Conservation (phyloP, 2,113 vertebrate genomes). For the Mus spicilegus region DNA sequence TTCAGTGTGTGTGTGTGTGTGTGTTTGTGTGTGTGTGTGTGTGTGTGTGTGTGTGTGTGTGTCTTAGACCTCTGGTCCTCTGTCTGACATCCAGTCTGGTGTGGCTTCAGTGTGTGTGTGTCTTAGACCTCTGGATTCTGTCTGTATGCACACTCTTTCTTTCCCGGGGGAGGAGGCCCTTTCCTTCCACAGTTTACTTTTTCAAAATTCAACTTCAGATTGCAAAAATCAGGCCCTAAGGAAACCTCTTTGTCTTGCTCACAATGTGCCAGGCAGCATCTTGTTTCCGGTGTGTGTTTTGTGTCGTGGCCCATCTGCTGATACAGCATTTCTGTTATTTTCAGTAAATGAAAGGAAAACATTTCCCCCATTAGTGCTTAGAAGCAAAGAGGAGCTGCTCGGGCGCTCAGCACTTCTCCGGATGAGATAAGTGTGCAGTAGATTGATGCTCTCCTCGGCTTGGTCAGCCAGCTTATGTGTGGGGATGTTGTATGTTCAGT, state of each 20-base stretch:
- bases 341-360: constrained; percentile 83
- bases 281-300: constrained; percentile 41
- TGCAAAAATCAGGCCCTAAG: background rate
- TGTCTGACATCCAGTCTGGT: background rate
- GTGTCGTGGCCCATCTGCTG: constrained; percentile 76
- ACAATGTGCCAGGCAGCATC: background rate
- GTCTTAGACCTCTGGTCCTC: background rate
- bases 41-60: background rate
- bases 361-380: constrained; percentile 74
- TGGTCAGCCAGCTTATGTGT: background rate
- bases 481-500: constrained; percentile 51
- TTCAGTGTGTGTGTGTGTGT: background rate
- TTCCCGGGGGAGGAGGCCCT: background rate
- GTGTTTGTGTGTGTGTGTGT: no score
- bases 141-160: background rate
- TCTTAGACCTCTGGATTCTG: background rate
- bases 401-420: constrained; percentile 58
- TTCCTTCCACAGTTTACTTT: background rate
- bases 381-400: background rate
- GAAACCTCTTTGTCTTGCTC: constrained; percentile 48
- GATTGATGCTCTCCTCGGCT: constrained; percentile 49
- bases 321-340: constrained; percentile 80
- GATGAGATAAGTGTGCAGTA: constrained; percentile 61
- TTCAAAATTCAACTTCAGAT: background rate
- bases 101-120: background rate